Base-by-base conservation (phyloP, 2,888 invertebrate genomes). In the Gymnoscelis rufifasciata region DNA sequence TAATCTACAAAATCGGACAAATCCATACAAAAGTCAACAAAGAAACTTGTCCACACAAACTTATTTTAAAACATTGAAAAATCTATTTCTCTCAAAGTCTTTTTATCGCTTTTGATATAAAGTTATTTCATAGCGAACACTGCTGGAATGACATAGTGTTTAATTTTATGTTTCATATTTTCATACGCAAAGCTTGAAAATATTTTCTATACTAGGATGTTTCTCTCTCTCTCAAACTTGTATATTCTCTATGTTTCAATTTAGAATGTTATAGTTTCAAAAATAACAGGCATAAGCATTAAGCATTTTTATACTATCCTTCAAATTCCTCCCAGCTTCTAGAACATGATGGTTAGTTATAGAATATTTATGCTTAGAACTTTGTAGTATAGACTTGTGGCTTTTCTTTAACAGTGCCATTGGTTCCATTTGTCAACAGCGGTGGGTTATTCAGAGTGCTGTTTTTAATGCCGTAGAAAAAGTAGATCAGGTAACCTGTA, bases 401-500 rank as follows among this genome's bases (percentile, higher is more conserved):
- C 26, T 50, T 57, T 7, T 50, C 71, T 60, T 36, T 70, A 66
- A 24, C 44, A 12, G 56, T 51, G 1, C 66, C 66, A 41, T 74
- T 74, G 13, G 46, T 41, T n/a, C n/a, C n/a, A n/a, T n/a, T n/a
- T 0, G 51, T 52, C 0, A 56, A 44, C 0, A 51, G 30, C 2
- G 60, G 52, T 0, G 56, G 44, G 42, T 62, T 64, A n/a, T 90
- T 89, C 62, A 94, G 91, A 0, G 89, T 83, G 45, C 97, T 97
- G 71, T 97, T 89, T 29, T 90, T 83, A 45, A 97, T 91, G 33
- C 97, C 97, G 70, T 97, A 97, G 52, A 88, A 74, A 76, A 97
- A 95, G 78, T 97, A 97, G 65, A 97, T 95, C 1, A 91, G 62
- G 67, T 96, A 93, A 39, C 96, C 95, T 95, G 79, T 3, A 40